Evolutionary conservation across 2,797 vertebrate genomes (phyloP).

Genomic region (Distichodus sexfasciatus): DNA sequence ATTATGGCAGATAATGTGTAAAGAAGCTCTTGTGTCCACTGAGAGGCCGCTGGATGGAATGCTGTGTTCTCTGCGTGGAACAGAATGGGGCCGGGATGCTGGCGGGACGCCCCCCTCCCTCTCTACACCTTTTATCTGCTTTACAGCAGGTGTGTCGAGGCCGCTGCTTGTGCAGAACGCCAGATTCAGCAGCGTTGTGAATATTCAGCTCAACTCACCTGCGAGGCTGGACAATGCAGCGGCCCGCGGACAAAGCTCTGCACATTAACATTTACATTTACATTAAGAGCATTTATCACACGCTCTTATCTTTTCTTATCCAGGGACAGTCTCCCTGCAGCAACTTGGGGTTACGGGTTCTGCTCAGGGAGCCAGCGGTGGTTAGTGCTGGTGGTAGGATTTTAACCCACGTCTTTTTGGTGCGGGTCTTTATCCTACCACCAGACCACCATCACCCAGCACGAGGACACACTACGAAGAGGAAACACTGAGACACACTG

Average conservation of each 20-base stretch:
- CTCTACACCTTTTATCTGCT: constrained; percentile 37
- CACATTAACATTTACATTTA: constrained; percentile 30
- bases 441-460: no score
- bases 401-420: no score
- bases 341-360: no score
- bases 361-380: no score
- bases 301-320: no score
- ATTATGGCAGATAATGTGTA: constrained; percentile 44
- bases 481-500: neutral
- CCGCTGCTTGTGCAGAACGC: constrained; percentile 28
- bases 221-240: constrained; percentile 25
- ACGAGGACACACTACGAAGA: constrained; percentile 28
- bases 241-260: constrained; percentile 33
- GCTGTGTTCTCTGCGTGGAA: constrained; percentile 11
- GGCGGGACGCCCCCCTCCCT: constrained; percentile 31
- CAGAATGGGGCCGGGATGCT: constrained; percentile 30
- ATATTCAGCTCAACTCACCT: constrained; percentile 43
- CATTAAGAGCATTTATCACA: no score
- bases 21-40: constrained; percentile 39
- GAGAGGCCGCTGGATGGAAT: constrained; percentile 36
- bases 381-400: no score
- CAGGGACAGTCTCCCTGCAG: no score
- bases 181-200: constrained; percentile 40
- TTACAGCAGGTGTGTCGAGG: constrained; percentile 37
- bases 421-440: no score